Evolutionary conservation across 1,140 invertebrate genomes (phyloP).

Genomic region (Eurosta solidaginis): DNA sequence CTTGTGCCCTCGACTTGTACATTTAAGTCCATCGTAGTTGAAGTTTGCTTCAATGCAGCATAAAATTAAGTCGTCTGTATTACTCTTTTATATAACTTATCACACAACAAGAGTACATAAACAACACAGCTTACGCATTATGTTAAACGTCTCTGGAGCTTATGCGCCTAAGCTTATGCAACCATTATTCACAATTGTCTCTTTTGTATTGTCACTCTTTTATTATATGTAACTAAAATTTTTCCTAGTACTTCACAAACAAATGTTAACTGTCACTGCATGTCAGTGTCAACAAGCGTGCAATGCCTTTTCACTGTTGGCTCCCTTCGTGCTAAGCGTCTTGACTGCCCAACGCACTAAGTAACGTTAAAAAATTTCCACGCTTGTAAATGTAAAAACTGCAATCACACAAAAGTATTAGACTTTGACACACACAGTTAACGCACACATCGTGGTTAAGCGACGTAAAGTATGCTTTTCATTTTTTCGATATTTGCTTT

Average conservation of each 20-base stretch:
- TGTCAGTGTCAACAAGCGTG: slow-evolving; percentile 30
- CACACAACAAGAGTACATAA: background rate
- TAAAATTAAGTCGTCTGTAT: too few relatives aligned
- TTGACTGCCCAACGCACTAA: background rate
- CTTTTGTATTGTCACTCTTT: background rate
- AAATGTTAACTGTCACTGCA: slow-evolving; percentile 33
- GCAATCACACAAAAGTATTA: too few relatives aligned
- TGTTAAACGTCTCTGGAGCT: slow-evolving; percentile 26
- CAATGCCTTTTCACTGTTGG: background rate
- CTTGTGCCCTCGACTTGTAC: too few relatives aligned
- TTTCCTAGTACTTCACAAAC: background rate
- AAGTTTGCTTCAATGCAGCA: too few relatives aligned
- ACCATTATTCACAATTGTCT: slow-evolving; percentile 2
- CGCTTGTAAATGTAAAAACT: too few relatives aligned
- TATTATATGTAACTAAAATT: background rate
- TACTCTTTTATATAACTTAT: background rate
- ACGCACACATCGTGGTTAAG: too few relatives aligned
- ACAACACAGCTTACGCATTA: background rate
- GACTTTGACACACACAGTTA: too few relatives aligned
- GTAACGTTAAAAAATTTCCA: background rate
- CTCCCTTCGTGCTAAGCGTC: background rate
- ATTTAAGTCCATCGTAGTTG: too few relatives aligned
- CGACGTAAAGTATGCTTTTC: too few relatives aligned
- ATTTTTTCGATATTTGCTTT: background rate
- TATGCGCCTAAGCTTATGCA: slow-evolving; percentile 31